Evolutionary conservation across 2,113 vertebrate species (phyloP).

Genomic region (Pelobates fuscus): DNA sequence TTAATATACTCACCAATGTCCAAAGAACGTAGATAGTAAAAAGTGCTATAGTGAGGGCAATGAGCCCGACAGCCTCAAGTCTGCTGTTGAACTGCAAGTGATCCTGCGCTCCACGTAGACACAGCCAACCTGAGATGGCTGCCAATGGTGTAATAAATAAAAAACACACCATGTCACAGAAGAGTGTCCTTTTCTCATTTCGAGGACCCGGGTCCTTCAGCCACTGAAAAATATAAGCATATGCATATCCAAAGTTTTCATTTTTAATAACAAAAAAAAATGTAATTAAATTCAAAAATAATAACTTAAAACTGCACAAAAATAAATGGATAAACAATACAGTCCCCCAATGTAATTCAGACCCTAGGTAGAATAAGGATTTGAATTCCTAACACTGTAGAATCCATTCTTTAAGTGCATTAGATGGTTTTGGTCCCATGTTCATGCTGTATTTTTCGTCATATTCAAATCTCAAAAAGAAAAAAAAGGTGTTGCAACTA

Average conservation of each 20-base stretch:
- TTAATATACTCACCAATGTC: conserved; percentile 93
- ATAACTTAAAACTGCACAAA: no score
- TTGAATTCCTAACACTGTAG: no score
- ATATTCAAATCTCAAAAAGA: no score
- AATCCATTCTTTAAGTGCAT: no score
- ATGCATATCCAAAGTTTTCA: background rate
- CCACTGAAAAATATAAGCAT: conserved; percentile 73
- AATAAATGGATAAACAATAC: no score
- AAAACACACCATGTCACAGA: conserved; percentile 96
- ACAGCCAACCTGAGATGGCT: conserved; percentile 93
- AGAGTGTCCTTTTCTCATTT: conserved; percentile 91
- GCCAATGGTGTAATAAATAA: conserved; percentile 93
- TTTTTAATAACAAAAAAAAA: background rate
- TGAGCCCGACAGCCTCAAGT: conserved; percentile 92
- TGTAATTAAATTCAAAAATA: no score
- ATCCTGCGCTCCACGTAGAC: conserved; percentile 89
- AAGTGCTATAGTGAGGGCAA: conserved; percentile 93
- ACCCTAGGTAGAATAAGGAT: no score
- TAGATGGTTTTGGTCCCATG: no score
- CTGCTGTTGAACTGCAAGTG: conserved; percentile 90
- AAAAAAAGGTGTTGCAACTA: no score
- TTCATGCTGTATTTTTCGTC: no score
- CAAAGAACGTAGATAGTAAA: conserved; percentile 97
- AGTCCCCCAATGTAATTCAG: no score
- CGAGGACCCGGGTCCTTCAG: conserved; percentile 86